A percentile compares a stretch with the other conserved stretches of the same genome.
Conservation (phyloP, 2,113 vertebrate genomes). For the Gobius niger region DNA sequence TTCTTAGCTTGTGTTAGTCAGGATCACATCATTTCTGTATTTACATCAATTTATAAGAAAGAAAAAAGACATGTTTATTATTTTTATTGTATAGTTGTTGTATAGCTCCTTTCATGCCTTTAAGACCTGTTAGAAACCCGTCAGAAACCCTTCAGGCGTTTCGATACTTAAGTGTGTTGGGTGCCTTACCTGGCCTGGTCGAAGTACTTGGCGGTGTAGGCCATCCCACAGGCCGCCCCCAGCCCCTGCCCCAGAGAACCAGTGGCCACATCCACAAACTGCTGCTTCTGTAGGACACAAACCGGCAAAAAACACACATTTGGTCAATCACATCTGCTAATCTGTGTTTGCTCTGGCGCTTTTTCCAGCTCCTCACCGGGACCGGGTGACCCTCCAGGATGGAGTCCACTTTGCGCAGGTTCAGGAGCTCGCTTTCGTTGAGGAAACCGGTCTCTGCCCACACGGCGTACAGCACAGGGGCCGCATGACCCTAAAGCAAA, state of each 20-base stretch:
- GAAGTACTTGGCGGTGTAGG: slow-evolving; percentile 94
- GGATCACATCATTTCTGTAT: too few relatives aligned
- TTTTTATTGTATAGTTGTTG: too few relatives aligned
- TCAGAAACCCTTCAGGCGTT: too few relatives aligned
- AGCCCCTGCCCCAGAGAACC: slow-evolving; percentile 95
- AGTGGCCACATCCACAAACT: slow-evolving; percentile 94
- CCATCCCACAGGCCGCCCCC: slow-evolving; percentile 93
- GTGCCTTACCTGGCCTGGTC: slow-evolving; percentile 86
- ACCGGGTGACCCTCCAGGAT: slow-evolving; percentile 93
- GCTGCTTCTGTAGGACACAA: slow-evolving; percentile 82
- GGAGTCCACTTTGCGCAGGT: slow-evolving; percentile 91
- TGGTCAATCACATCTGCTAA: too few relatives aligned
- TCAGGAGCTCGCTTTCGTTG: slow-evolving; percentile 87
- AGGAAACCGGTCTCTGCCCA: slow-evolving; percentile 94
- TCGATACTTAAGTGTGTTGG: neutral
- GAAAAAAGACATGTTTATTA: too few relatives aligned
- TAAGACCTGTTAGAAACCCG: too few relatives aligned
- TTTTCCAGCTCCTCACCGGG: slow-evolving; percentile 78
- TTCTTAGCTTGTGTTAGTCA: too few relatives aligned
- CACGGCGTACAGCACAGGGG: slow-evolving; percentile 88
- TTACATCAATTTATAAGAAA: too few relatives aligned
- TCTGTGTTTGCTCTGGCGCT: too few relatives aligned
- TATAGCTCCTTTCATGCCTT: too few relatives aligned
- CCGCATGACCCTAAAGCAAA: slow-evolving; percentile 86
- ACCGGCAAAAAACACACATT: slow-evolving; percentile 4